phyloP scores from a whole-genome alignment of 2,888 invertebrate genomes.

The Acanthosepion lycidas region DNA sequence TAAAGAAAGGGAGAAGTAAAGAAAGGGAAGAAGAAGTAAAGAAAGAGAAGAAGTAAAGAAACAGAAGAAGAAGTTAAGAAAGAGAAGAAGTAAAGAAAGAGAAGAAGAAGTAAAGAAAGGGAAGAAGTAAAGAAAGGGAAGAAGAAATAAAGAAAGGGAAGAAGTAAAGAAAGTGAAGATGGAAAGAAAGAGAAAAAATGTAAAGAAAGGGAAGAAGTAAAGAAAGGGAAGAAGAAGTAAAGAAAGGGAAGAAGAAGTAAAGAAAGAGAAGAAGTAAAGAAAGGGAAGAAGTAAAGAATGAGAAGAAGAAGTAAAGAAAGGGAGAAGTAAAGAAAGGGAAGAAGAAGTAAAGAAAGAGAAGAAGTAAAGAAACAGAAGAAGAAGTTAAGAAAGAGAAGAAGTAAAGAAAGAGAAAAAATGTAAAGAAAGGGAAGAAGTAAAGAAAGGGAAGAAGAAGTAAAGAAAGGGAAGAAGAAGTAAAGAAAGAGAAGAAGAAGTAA shows the following conservation, averaged over 20 bases:
- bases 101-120: not conserved
- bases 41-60: not conserved
- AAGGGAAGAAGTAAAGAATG: not conserved
- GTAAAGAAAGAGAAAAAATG: not conserved
- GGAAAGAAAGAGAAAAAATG: no score
- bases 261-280: not conserved
- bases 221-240: no score
- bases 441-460: not conserved
- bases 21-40: not conserved
- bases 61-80: not conserved
- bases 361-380: not conserved
- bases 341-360: not conserved
- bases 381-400: not conserved
- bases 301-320: not conserved
- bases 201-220: no score
- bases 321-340: not conserved
- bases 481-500: not conserved
- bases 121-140: not conserved
- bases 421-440: not conserved
- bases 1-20: not conserved
- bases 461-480: not conserved
- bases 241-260: no score
- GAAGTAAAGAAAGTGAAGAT: not conserved
- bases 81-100: not conserved
- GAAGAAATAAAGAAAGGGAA: not conserved